A percentile compares a stretch with the other conserved stretches of the same genome.
Conservation (phyloP, 2,888 invertebrate species). For the Pristionchus maxplancki region DNA sequence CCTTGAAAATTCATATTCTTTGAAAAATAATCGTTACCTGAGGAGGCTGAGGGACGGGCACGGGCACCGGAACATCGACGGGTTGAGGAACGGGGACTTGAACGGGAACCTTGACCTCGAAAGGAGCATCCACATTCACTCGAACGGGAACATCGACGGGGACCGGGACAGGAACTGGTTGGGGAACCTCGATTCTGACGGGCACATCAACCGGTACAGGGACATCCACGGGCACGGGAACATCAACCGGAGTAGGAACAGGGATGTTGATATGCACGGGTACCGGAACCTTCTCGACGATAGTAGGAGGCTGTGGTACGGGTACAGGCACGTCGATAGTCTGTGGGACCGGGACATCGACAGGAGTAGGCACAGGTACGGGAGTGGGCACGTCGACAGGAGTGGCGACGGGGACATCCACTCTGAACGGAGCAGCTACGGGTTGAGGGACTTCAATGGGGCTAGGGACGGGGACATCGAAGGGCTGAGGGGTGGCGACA, state of each 20-base stretch:
- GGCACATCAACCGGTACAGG: slow-evolving; percentile 50
- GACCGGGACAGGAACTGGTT: slow-evolving; percentile 36
- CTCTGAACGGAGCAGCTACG: slow-evolving; percentile 24
- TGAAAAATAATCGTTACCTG: background rate
- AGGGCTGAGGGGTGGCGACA: slow-evolving; percentile 9
- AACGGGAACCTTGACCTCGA: slow-evolving; percentile 41
- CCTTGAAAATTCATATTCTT: background rate
- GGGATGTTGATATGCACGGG: slow-evolving; percentile 46
- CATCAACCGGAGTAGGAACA: slow-evolving; percentile 46
- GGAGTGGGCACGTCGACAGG: slow-evolving; percentile 30
- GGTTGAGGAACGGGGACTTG: slow-evolving; percentile 26
- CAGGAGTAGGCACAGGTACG: slow-evolving; percentile 46
- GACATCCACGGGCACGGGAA: slow-evolving; percentile 39
- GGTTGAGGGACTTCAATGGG: slow-evolving; percentile 29
- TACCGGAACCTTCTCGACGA: slow-evolving; percentile 48
- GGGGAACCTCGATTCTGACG: slow-evolving; percentile 48
- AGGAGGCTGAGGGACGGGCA: slow-evolving; percentile 41
- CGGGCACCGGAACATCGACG: slow-evolving; percentile 45
- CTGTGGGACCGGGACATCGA: slow-evolving; percentile 41
- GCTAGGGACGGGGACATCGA: slow-evolving; percentile 4
- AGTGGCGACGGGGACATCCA: slow-evolving; percentile 47
- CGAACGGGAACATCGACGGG: slow-evolving; percentile 50
- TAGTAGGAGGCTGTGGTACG: slow-evolving; percentile 51
- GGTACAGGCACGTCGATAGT: slow-evolving; percentile 29
- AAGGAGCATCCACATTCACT: slow-evolving; percentile 44